These are phyloP conservation scores for Liolophura sinensis DNA, from an alignment of 1,140 invertebrate species.

Conservation along the genomic window DNA sequence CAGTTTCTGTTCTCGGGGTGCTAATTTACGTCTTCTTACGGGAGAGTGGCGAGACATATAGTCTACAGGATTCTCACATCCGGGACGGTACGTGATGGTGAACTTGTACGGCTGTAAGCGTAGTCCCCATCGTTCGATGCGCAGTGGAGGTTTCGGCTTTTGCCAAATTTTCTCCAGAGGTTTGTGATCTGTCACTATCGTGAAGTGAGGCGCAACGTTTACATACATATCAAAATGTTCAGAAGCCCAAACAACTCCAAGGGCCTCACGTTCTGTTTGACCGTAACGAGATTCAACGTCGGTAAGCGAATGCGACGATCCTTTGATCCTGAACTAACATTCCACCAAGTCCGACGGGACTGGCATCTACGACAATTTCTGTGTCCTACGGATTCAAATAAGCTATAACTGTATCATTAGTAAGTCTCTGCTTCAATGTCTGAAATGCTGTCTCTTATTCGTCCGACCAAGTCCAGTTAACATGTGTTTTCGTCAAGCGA, in stretches of 20 bases:
- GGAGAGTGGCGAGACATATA: slow-evolving; percentile 8
- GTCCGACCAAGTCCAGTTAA: slow-evolving; percentile 9
- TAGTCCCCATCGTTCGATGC: slow-evolving; percentile 12
- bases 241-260: slow-evolving; percentile 11
- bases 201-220: not conserved
- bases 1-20: not conserved
- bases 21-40: not conserved
- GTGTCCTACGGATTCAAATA: slow-evolving; percentile 15
- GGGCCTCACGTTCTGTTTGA: slow-evolving; percentile 17
- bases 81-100: slow-evolving; percentile 1
- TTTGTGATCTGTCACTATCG: slow-evolving; percentile 11
- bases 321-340: slow-evolving; percentile 16
- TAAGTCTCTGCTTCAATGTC: slow-evolving; percentile 10
- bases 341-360: slow-evolving; percentile 12
- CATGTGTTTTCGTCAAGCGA: slow-evolving; percentile 6
- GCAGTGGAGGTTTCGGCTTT: slow-evolving; percentile 11
- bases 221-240: slow-evolving; percentile 9
- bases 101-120: slow-evolving; percentile 9
- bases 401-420: not conserved
- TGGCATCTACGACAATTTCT: slow-evolving; percentile 17
- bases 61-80: slow-evolving; percentile 2
- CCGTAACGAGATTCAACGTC: slow-evolving; percentile 16
- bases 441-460: slow-evolving; percentile 11
- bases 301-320: slow-evolving; percentile 11
- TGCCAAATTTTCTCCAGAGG: slow-evolving; percentile 1